Percentiles rank a stretch among this genome's conserved stretches.
phyloP scores from a whole-genome alignment of 2,888 invertebrate species.

The Dasypogon diadema region DNA sequence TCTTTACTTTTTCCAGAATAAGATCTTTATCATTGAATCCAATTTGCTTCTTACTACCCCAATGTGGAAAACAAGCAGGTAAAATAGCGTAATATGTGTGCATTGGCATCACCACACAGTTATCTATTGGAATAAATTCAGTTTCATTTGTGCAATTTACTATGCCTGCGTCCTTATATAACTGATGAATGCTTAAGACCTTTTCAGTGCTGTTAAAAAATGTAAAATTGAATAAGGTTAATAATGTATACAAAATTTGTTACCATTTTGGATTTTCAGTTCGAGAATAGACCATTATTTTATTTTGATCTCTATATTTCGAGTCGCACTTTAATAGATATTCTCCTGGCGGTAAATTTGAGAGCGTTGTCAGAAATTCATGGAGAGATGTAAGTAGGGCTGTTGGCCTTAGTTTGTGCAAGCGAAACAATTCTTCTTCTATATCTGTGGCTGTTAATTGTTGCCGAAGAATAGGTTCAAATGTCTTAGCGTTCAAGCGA shows the following conservation, averaged over 20 bases:
- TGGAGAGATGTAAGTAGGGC: conserved; percentile 25
- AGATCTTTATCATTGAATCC: conserved; percentile 2
- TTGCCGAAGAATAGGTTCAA: conserved; percentile 33
- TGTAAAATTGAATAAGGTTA: background rate
- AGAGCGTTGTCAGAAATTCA: conserved; percentile 26
- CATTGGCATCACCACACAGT: conserved; percentile 18
- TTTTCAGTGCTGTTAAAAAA: conserved; percentile 17
- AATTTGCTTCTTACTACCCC: background rate
- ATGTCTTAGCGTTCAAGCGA: conserved; percentile 46
- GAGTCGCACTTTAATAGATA: conserved; percentile 51
- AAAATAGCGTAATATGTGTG: conserved; percentile 29
- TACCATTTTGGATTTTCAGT: conserved; percentile 25
- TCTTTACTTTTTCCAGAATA: background rate
- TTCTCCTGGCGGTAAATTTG: conserved; percentile 51
- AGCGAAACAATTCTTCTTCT: conserved; percentile 47
- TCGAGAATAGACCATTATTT: conserved; percentile 50
- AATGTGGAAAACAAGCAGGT: conserved; percentile 53
- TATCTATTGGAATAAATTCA: conserved; percentile 49
- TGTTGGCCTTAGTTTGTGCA: conserved; percentile 39
- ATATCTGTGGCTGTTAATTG: conserved; percentile 37
- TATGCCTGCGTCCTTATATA: background rate
- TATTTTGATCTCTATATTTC: conserved; percentile 37
- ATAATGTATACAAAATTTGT: background rate
- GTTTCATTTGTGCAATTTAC: background rate
- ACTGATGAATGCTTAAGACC: conserved; percentile 8